Evolutionary conservation across 2,113 vertebrate genomes (phyloP).

Genomic region (Pterocles gutturalis): DNA sequence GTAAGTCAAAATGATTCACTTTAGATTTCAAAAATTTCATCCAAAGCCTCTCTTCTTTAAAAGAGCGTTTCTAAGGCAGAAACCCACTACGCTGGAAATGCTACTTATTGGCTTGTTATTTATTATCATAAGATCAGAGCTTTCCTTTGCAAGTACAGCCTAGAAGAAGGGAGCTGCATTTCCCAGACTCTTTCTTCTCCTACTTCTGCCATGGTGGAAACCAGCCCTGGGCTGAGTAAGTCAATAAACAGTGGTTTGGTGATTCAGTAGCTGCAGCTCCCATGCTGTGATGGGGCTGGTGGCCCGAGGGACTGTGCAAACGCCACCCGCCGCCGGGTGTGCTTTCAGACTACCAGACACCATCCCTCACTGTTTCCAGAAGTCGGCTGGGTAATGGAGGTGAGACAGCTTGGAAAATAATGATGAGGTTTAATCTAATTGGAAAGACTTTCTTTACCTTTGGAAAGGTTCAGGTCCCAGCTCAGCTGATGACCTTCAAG

Average conservation of each 20-base stretch:
- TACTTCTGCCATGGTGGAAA: accelerated
- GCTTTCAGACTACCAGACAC: neutral
- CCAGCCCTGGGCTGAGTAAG: neutral
- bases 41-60: neutral
- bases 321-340: accelerated
- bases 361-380: neutral
- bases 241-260: neutral
- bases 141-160: neutral
- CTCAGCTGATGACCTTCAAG: conserved; percentile 2
- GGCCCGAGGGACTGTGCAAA: neutral
- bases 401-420: neutral
- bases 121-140: neutral
- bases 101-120: neutral
- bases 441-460: conserved; percentile 53
- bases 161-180: neutral
- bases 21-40: neutral
- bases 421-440: neutral
- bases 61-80: neutral
- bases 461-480: conserved; percentile 5
- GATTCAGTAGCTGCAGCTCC: neutral
- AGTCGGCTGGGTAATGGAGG: neutral
- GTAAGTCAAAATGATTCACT: neutral
- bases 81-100: neutral
- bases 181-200: neutral
- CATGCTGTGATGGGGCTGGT: accelerated